Evolutionary conservation across 30 jellyfish, hydroid and myxozoan species (phyloP).

Genomic region (Hydractinia symbiolongicarpus): DNA sequence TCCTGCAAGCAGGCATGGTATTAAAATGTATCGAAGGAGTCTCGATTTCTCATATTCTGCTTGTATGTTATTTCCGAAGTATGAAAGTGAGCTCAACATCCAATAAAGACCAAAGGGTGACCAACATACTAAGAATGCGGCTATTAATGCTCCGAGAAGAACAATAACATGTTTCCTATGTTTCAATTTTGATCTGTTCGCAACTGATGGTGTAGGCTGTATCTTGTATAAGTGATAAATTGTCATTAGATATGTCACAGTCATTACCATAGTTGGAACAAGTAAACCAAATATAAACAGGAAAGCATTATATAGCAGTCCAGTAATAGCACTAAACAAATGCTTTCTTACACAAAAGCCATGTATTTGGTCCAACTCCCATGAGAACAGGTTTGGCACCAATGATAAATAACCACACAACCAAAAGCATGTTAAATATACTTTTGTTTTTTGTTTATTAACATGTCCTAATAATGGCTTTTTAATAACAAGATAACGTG

Average conservation of each 20-base stretch:
- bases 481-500: neutral
- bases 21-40: neutral
- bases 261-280: neutral
- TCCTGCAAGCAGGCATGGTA: conserved; percentile 2
- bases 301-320: neutral
- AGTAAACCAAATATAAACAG: neutral
- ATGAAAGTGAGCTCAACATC: neutral
- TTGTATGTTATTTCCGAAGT: neutral
- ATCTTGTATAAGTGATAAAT: neutral
- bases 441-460: neutral
- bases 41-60: conserved; percentile 10
- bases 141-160: neutral
- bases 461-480: conserved; percentile 1
- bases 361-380: neutral
- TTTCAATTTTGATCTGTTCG: neutral
- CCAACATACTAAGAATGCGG: neutral
- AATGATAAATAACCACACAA: neutral
- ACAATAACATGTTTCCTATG: neutral
- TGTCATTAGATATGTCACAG: neutral
- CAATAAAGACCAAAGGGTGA: conserved; percentile 4
- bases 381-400: neutral
- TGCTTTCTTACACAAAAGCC: neutral
- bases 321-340: neutral
- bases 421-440: neutral
- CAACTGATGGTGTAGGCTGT: neutral